These are phyloP conservation scores for Glossophaga mutica DNA, from an alignment of 2,797 vertebrate species.

Conservation along the genomic window DNA sequence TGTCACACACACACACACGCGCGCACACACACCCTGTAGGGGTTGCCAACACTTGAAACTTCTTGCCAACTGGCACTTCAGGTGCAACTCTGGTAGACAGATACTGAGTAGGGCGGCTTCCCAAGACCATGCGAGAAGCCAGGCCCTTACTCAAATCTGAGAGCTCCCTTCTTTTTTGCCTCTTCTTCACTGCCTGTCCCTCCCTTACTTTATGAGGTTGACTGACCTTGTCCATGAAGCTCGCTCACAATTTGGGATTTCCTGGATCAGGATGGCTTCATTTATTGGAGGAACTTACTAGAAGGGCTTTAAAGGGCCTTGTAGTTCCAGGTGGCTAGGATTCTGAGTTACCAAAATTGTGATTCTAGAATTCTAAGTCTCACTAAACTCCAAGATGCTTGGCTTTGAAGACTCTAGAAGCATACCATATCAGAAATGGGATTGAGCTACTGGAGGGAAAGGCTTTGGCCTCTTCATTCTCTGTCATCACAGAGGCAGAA, in stretches of 20 bases:
- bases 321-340: neutral
- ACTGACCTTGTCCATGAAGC: neutral
- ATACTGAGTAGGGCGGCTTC: rapidly evolving
- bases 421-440: neutral
- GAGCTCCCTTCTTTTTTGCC: neutral
- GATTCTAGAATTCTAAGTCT: neutral
- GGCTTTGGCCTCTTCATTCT: neutral
- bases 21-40: neutral
- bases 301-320: neutral
- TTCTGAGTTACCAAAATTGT: neutral
- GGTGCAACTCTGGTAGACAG: neutral
- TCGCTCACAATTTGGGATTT: neutral
- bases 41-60: neutral
- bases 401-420: neutral
- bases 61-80: conserved; percentile 13
- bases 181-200: neutral
- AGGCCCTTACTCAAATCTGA: neutral
- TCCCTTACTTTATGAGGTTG: neutral
- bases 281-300: neutral
- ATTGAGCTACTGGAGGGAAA: no score
- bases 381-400: neutral
- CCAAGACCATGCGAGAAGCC: rapidly evolving
- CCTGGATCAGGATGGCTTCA: neutral
- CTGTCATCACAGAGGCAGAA: conserved; percentile 60
- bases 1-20: neutral